Evolutionary conservation across 2,113 vertebrate species (phyloP), one percentile per base, ranked within the genome.

Genomic region (Tragelaphus strepsiceros): DNA sequence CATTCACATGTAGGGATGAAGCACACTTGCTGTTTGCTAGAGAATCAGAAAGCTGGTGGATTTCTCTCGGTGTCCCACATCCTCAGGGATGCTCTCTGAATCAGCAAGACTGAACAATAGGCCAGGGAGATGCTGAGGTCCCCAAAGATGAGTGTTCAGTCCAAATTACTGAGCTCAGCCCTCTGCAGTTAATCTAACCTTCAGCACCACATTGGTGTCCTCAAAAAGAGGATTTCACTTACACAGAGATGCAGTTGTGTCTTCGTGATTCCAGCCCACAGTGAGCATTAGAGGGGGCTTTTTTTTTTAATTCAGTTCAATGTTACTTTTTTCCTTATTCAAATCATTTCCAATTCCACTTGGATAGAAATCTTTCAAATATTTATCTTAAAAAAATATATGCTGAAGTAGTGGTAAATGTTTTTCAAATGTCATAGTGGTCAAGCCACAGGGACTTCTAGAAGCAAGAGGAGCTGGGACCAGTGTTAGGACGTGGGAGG

Each of bases 341-440:
- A 43, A 21, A 49, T 6, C 10, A 49, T 93, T 90, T 74, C 88
- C 49, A 53, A 35, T 86, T 84, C 51, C 53, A 0, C 59, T 88
- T 91, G 58, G 59, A 80, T 46, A 54, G 82, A 78, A 46, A 0
- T 17, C 24, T 88, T 46, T 83, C 82, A 64, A 78, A 53, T 97
- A 94, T 93, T 90, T 97, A 93, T 97, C 56, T 92, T 86, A 86
- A 71, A 39, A 10, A 94, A 2, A 87, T 7, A 17, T 49, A 71
- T 78, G 87, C 84, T 24, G 59, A 97, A 98, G 90, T 96, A 84
- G 93, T 97, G 91, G 94, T 97, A 90, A 98, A 88, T 98, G 91
- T 90, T 98, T 97, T 96, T 93, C 97, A 97, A 91, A 97, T 96
- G 97, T 91, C 83, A 86, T 32, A 43, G 64, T 86, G 96, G 24